A percentile compares a stretch with the other conserved stretches of the same genome.
Conservation (phyloP, 1,140 invertebrate species). For the Samia ricini region DNA sequence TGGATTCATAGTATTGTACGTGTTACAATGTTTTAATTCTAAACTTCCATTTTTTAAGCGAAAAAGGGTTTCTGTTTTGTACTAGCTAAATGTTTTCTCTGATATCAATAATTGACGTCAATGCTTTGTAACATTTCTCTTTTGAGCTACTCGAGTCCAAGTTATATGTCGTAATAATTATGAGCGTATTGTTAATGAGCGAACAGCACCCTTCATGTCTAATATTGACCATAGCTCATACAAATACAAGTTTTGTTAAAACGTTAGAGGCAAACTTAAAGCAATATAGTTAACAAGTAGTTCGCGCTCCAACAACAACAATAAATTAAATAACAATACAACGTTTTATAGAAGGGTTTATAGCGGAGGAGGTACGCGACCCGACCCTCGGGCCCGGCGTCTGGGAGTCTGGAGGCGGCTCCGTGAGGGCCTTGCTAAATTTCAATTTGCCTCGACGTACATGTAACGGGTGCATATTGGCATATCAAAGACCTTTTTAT, state of each 20-base stretch:
- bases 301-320: neutral
- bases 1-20: too few relatives aligned
- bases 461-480: slow-evolving; percentile 37
- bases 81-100: too few relatives aligned
- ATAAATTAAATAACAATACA: neutral
- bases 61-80: too few relatives aligned
- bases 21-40: too few relatives aligned
- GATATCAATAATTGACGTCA: too few relatives aligned
- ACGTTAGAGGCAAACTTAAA: neutral
- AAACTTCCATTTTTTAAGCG: too few relatives aligned
- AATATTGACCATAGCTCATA: neutral
- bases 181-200: too few relatives aligned
- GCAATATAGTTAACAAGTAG: neutral
- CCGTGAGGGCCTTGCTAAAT: slow-evolving; percentile 25
- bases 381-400: slow-evolving; percentile 2
- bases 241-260: neutral
- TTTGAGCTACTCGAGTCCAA: too few relatives aligned
- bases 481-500: slow-evolving; percentile 32
- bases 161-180: too few relatives aligned
- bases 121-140: too few relatives aligned
- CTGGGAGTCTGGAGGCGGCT: neutral
- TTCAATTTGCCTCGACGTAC: slow-evolving; percentile 40
- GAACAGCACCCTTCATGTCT: too few relatives aligned
- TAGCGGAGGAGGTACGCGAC: neutral
- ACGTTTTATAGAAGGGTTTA: neutral